Percentiles rank a stretch among this genome's conserved stretches.
phyloP scores from a whole-genome alignment of 2,888 invertebrate species.

The Agapostemon virescens region DNA sequence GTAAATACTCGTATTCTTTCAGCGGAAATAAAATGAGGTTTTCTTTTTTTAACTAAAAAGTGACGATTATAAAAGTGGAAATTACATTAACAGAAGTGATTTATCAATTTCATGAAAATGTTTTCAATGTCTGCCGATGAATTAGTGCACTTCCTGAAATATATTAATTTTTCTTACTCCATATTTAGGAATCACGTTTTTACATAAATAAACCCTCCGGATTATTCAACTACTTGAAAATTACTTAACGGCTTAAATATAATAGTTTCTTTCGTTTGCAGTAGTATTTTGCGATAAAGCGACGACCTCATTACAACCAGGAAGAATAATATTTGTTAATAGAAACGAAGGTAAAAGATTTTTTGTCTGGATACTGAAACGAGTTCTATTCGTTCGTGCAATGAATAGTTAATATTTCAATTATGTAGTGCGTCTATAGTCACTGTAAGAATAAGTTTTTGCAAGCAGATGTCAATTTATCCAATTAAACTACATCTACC shows the following conservation, averaged over 20 bases:
- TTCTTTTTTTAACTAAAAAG: neutral
- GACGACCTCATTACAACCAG: neutral
- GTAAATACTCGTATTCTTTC: neutral
- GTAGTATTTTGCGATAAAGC: neutral
- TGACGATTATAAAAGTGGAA: neutral
- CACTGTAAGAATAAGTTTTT: conserved; percentile 2
- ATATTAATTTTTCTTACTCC: neutral
- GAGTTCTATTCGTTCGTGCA: neutral
- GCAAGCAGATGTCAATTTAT: neutral
- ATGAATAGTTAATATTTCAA: neutral
- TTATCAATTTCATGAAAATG: neutral
- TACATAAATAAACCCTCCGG: neutral
- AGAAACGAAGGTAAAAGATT: too few relatives aligned
- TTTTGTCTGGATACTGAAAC: neutral
- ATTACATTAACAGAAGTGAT: neutral
- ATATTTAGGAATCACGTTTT: neutral
- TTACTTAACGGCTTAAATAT: too few relatives aligned
- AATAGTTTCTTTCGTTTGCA: neutral
- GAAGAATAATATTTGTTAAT: neutral
- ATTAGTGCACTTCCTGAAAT: neutral
- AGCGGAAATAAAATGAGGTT: neutral
- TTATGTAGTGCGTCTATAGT: neutral
- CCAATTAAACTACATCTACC: neutral
- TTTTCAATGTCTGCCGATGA: neutral
- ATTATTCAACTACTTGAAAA: too few relatives aligned